Base-by-base conservation (phyloP, 2,888 invertebrate species). In the Pristionchus exspectatus region DNA sequence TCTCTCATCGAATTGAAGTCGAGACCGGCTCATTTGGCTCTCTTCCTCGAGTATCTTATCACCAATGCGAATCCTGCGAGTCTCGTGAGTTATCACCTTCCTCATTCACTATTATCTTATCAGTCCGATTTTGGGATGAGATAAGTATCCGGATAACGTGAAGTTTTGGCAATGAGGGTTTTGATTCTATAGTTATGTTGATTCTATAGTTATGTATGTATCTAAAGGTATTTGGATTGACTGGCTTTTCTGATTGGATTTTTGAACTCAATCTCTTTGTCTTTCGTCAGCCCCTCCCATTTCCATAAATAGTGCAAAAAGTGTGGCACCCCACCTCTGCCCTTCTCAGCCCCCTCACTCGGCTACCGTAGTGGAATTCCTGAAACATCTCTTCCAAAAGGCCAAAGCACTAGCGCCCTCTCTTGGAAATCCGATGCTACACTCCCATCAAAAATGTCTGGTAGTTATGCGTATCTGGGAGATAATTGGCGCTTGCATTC, bases 11-110 rank as follows among this genome's bases (percentile, higher is more conserved):
- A 97, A 93, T 96, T 98, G 89, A 97, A 97, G 96, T 97, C 97
- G 94, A 97, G 97, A 91, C 97, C 97, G 92, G 98, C 98, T 90
- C 97, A 98, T 95, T 96, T 98, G 94, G 98, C 98, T 90, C 98
- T 99, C 90, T 97, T 99, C 95, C 97, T 98, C 95, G 98, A 98
- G 96, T 98, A 97, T 95, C 97, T 98, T 91, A 96, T 97, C 93
- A 97, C 97, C 69, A 97, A 97, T 95, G 97, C 97, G 93, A 97
- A 97, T 96, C 97, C 97, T 74, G 96, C 97, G 93, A 96, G 97
- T 95, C 95, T 97, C 96, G 97, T 97, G 95, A 95, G 96, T 95
- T 50, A 72, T 63, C 44, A 14, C 18, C 10, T 4, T n/a, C 2
- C 2, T 21, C 24, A 33, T 59, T 85, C 44, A 3, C 10, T 50